phyloP scores from a whole-genome alignment of 2,797 vertebrate genomes.

The Pangasius krempfi region DNA sequence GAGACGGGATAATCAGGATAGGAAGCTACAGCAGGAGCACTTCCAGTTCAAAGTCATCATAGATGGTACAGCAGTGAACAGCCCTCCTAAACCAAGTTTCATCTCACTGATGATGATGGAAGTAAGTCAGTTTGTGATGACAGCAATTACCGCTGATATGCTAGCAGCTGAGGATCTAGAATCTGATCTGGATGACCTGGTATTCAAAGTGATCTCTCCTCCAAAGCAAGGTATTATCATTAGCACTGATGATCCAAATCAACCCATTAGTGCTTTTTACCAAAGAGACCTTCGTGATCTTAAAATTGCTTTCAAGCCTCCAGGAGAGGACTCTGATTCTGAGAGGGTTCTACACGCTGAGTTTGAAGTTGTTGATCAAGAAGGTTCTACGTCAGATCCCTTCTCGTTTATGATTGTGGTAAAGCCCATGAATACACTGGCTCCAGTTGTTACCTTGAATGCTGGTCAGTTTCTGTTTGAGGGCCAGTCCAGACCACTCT shows the following conservation, averaged over 20 bases:
- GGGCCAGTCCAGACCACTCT: neutral
- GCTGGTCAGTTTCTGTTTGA: slow-evolving; percentile 73
- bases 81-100: slow-evolving; percentile 88
- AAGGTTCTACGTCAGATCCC: slow-evolving; percentile 86
- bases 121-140: slow-evolving; percentile 92
- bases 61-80: slow-evolving; percentile 76
- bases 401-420: slow-evolving; percentile 92
- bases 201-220: too few species aligned
- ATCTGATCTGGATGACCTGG: too few species aligned
- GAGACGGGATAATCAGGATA: too few species aligned
- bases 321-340: neutral
- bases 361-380: slow-evolving; percentile 86
- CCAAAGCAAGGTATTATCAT: too few species aligned
- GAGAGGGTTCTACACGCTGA: slow-evolving; percentile 65
- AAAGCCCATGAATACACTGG: slow-evolving; percentile 87
- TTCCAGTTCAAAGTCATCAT: too few species aligned
- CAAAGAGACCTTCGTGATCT: neutral
- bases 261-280: too few species aligned
- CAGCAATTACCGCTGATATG: slow-evolving; percentile 65
- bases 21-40: too few species aligned
- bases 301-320: neutral
- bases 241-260: too few species aligned
- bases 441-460: slow-evolving; percentile 87
- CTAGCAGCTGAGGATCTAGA: too few species aligned
- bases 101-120: slow-evolving; percentile 96